Evolutionary conservation across 2,888 invertebrate species (phyloP).

Genomic region (Altica lythri): DNA sequence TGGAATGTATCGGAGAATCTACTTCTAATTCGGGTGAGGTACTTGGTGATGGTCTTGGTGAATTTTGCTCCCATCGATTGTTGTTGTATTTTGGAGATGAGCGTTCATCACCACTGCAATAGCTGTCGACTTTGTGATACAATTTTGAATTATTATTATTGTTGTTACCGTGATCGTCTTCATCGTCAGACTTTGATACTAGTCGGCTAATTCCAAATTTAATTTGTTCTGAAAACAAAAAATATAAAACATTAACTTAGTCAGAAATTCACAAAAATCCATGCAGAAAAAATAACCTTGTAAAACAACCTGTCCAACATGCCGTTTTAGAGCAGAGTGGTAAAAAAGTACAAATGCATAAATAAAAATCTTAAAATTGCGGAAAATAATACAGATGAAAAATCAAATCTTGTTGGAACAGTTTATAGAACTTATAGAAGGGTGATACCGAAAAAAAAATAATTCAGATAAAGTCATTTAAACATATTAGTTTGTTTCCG

Average conservation of each 20-base stretch:
- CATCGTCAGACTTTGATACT: constrained; percentile 67
- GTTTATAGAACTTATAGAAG: not conserved
- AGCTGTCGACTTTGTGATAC: constrained; percentile 60
- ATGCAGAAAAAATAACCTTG: no score
- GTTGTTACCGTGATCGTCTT: constrained; percentile 65
- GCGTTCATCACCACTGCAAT: constrained; percentile 62
- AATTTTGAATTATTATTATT: constrained; percentile 58
- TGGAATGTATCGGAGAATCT: constrained; percentile 70
- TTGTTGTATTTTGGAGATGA: constrained; percentile 49
- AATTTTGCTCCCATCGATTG: constrained; percentile 50
- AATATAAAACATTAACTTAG: no score
- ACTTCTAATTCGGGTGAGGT: constrained; percentile 77
- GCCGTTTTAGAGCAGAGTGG: no score
- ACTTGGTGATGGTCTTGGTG: constrained; percentile 52
- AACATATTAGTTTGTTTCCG: constrained; percentile 40
- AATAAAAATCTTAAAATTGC: no score
- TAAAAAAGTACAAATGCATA: no score
- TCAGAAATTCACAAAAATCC: no score
- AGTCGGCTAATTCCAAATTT: constrained; percentile 84
- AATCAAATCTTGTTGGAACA: not conserved
- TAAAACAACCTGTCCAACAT: no score
- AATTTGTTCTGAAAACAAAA: constrained; percentile 71
- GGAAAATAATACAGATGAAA: no score
- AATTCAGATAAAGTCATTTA: constrained; percentile 42
- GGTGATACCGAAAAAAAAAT: constrained; percentile 14